Base-by-base conservation (phyloP, 2,888 invertebrate species). In the Stenoptilia bipunctidactyla region DNA sequence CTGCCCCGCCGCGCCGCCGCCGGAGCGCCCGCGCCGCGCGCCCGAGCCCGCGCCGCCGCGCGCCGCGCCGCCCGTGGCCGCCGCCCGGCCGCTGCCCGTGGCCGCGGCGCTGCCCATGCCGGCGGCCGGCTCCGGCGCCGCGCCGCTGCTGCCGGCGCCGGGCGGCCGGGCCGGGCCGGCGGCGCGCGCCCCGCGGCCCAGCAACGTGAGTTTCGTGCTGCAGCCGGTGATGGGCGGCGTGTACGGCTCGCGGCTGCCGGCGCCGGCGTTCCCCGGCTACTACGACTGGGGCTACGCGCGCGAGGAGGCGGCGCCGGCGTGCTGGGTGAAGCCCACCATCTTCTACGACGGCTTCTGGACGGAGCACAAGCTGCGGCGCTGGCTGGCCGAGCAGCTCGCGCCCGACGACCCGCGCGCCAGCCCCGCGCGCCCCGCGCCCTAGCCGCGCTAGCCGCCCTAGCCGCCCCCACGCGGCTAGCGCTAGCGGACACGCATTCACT, bases 261-360 rank as follows among this genome's bases (percentile, higher is more conserved):
- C 55, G 4, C 66, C 66, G 13, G 70, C 54, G 41, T 42, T 71
- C 38, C 74, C 70, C 27, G 69, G 72, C 61, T 71, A 73, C 53
- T 76, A 73, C 60, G 80, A 75, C 54, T 83, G 82, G 83, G 83
- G 77, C 52, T 67, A 75, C 38, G 37, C 64, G 70, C 0, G 62
- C 58, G 13, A 6, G 34, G 40, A 70, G n/a, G 61, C 56, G 0
- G 49, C 53, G 1, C 73, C 66, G 39, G 56, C 56, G 15, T 76
- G 79, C 49, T 85, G 85, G 85, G 73, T 84, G 39, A 84, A 84
- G 40, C 85, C 85, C 2, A 77, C 79, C 1, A 82, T 85, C 34
- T 85, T 84, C 55, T 84, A 85, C 43, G 84, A 84, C 36, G 85
- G 85, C 1, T 85, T 85, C 55, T 85, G 84, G 84, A 84, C 84